These are phyloP conservation scores for Leptatherina wallacei DNA, from an alignment of 2,797 vertebrate genomes.

Conservation along the genomic window DNA sequence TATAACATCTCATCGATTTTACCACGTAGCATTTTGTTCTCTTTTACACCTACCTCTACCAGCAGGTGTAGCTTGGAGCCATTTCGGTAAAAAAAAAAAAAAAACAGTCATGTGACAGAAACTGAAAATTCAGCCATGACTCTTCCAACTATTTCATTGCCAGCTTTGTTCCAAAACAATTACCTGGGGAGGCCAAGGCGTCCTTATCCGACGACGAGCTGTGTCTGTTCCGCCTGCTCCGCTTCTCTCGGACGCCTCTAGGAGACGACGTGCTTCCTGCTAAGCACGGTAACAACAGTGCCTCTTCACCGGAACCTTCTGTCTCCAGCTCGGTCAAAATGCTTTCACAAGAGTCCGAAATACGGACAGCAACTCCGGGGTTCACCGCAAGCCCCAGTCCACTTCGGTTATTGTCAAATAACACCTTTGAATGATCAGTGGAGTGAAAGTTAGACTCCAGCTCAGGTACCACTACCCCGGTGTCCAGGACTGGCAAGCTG, in stretches of 20 bases:
- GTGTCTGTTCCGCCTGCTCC: constrained; percentile 70
- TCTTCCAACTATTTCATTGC: not conserved
- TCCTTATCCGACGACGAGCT: constrained; percentile 86
- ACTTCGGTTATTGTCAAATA: constrained; percentile 61
- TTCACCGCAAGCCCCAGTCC: constrained; percentile 53
- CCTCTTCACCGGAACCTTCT: constrained; percentile 82
- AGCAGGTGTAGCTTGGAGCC: not conserved
- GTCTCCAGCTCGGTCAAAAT: constrained; percentile 83
- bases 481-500: constrained; percentile 49
- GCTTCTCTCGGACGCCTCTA: constrained; percentile 68
- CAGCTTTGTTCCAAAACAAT: constrained; percentile 1
- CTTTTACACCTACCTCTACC: not conserved
- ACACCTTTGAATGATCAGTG: constrained; percentile 45
- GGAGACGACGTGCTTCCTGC: constrained; percentile 74
- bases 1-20: constrained; percentile 20
- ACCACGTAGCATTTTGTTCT: constrained; percentile 24
- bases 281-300: constrained; percentile 79
- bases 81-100: not conserved
- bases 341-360: constrained; percentile 82
- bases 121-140: not conserved
- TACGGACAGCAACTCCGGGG: constrained; percentile 79
- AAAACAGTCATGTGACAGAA: not conserved
- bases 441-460: constrained; percentile 67
- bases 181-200: constrained; percentile 82
- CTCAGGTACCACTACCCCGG: constrained; percentile 39